A percentile compares a stretch with the other conserved stretches of the same genome.
phyloP scores from a whole-genome alignment of 2,888 invertebrate genomes.

The Cartodere bifasciata region DNA sequence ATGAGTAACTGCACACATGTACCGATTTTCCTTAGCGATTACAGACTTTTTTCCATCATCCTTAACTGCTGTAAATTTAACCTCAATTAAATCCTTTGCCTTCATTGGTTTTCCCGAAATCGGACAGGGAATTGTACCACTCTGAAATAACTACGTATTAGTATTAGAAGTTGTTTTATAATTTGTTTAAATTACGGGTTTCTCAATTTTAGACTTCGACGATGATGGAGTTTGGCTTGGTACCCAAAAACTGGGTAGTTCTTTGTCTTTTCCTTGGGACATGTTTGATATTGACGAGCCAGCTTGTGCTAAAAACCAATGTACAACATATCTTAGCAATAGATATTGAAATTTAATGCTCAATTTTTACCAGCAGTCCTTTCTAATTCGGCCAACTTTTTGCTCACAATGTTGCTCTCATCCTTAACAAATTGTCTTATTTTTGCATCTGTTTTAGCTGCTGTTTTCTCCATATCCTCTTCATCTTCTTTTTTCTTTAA shows the following conservation, averaged over 20 bases:
- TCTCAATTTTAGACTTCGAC: conserved; percentile 48
- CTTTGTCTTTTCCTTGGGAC: conserved; percentile 59
- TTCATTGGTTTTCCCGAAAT: conserved; percentile 75
- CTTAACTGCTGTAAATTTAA: conserved; percentile 84
- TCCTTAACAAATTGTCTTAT: conserved; percentile 68
- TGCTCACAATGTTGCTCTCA: conserved; percentile 63
- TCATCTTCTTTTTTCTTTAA: conserved; percentile 65
- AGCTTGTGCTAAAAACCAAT: conserved; percentile 2
- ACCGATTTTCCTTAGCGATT: conserved; percentile 81
- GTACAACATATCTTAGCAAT: too few species aligned
- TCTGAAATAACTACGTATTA: conserved; percentile 32
- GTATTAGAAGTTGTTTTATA: conserved; percentile 3
- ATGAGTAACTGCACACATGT: conserved; percentile 95
- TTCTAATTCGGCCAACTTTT: too few species aligned
- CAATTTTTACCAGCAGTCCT: too few species aligned
- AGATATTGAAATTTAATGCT: too few species aligned
- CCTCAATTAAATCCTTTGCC: conserved; percentile 82
- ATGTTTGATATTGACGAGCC: conserved; percentile 55
- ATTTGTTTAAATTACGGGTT: conserved; percentile 48
- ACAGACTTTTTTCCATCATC: conserved; percentile 80
- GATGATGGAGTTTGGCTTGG: conserved; percentile 87
- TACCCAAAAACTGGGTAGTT: conserved; percentile 92
- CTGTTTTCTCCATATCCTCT: conserved; percentile 55
- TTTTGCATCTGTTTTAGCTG: conserved; percentile 61
- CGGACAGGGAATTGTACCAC: conserved; percentile 67